These are phyloP conservation scores for Leptopilina boulardi DNA, from an alignment of 1,140 invertebrate species.

Conservation along the genomic window DNA sequence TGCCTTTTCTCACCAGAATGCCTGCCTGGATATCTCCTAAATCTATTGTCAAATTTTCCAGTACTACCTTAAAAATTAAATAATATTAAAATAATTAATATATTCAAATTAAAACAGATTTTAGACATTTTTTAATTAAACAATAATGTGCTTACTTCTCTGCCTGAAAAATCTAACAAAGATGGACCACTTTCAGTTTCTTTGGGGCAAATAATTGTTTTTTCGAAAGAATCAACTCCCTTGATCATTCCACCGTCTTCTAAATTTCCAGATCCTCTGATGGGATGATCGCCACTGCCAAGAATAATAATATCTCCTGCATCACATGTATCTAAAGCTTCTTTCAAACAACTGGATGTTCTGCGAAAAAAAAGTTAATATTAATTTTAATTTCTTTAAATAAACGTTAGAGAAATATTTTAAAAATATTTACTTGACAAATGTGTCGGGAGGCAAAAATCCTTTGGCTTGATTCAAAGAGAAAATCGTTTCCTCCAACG, in stretches of 20 bases:
- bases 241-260: conserved; percentile 75
- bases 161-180: conserved; percentile 70
- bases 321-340: conserved; percentile 73
- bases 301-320: conserved; percentile 72
- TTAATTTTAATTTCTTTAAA: background rate
- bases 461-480: conserved; percentile 70
- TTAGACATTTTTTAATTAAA: background rate
- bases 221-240: conserved; percentile 63
- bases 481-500: conserved; percentile 71
- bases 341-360: conserved; percentile 69
- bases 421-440: conserved; percentile 67
- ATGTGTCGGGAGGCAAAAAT: conserved; percentile 65
- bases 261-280: conserved; percentile 70
- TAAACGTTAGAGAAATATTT: too few relatives aligned
- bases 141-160: conserved; percentile 50
- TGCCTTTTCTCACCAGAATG: conserved; percentile 66
- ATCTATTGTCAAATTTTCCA: conserved; percentile 69
- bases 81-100: conserved; percentile 34
- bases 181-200: conserved; percentile 65
- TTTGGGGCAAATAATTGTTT: conserved; percentile 60
- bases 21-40: conserved; percentile 66
- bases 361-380: conserved; percentile 54
- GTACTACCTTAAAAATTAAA: conserved; percentile 57
- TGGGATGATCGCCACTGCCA: conserved; percentile 70
- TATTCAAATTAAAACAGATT: background rate